Evolutionary conservation across 2,888 invertebrate species (phyloP), one percentile per base, ranked within the genome.

Genomic region (Actias luna): DNA sequence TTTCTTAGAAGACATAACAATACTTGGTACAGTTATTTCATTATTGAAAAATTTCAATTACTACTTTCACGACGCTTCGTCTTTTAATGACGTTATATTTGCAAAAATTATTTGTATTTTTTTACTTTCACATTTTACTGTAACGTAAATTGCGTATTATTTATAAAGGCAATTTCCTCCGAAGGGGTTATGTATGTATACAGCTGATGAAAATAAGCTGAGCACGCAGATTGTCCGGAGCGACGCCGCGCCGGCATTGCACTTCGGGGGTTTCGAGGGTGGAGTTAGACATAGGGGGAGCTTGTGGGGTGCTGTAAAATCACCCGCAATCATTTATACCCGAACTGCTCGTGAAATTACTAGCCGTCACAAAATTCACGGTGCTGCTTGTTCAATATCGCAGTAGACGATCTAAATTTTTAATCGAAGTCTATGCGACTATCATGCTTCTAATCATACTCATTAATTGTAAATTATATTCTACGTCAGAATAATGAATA

Each of bases 251-350:
- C 85, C 86, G 87, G 85, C 87, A 84, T 82, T 90, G 90, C 90
- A 88, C 89, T 88, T 85, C 79, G 84, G 85, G 84, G 77, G 83
- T 79, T 75, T 74, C 71, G 68, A 68, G 75, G 77, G 84, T 78
- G 80, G 82, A 80, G 83, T 83, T 83, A 84, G 85, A 84, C 85
- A 79, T 78, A 68, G 76, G 76, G 80, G 78, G 79, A 74, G 75
- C 71, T 66, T 60, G 63, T 67, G 64, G 87, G 90, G 90, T 85
- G 88, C 88, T 88, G 88, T 86, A 91, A 91, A 91, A 91, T 92
- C 92, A 91, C 92, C 92, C 92, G 84, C 92, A 90, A 92, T 92
- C 91, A 92, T 92, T 92, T 92, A 91, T 92, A 91, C 88, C 90
- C 90, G 87, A 92, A 92, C 90, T 89, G 91, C 90, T 90, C 89